Evolutionary conservation across 2,888 invertebrate species (phyloP), one percentile per base, ranked within the genome.

Genomic region (Gastracanthus pulcherrimus): DNA sequence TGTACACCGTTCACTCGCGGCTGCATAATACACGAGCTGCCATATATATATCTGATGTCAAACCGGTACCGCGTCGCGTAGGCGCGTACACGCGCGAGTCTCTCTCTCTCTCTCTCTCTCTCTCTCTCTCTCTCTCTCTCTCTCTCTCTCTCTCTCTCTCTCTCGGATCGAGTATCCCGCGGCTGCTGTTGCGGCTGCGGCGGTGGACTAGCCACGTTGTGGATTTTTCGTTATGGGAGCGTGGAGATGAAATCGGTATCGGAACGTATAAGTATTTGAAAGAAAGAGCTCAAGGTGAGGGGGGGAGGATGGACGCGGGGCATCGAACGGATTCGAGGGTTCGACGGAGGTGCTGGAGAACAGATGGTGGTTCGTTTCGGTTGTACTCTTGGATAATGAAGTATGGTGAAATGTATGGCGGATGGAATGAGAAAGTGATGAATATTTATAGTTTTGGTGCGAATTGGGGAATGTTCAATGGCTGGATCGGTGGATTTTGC

Each of bases 191-290:
- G 3, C 6, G 55, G 9, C 19, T n/a, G n/a, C n/a, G n/a, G n/a
- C n/a, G n/a, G n/a, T n/a, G n/a, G n/a, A 23, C 9, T n/a, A 66
- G 26, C 76, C 67, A 76, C 67, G 67, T 76, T 58, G 67, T 66
- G 29, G 29, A 26, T 29, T 45, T 72, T 23, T 16, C 13, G 19
- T 34, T 62, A 7, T n/a, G n/a, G 41, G 5, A 41, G 41, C 13
- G 45, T 16, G n/a, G 16, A 16, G n/a, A 45, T 16, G 13, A 45
- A 45, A n/a, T 2, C 4, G 11, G 4, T 45, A 45, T 45, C 1
- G 45, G n/a, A 45, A 45, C 5, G 38, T n/a, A n/a, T 2, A 45
- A 45, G 0, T 13, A 45, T 4, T 16, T n/a, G 45, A 4, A 45
- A 0, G 45, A 45, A 13, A n/a, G 16, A 45, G 45, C n/a, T 45